These are phyloP conservation scores for Gastracanthus pulcherrimus DNA, from an alignment of 2,888 invertebrate genomes.

Conservation along the genomic window DNA sequence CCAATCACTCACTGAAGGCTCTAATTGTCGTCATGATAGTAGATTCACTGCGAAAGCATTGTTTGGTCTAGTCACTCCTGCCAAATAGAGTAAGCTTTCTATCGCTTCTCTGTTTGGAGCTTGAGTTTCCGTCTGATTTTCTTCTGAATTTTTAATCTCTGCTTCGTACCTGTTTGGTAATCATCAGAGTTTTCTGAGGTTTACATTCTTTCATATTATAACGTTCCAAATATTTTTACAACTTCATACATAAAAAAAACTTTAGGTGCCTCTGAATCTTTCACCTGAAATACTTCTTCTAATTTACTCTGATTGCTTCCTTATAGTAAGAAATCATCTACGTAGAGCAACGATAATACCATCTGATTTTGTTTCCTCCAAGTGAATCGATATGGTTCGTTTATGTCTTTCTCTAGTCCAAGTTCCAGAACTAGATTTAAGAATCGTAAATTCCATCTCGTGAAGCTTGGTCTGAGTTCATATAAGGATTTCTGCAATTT, in stretches of 20 bases:
- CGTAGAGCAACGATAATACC: conserved; percentile 57
- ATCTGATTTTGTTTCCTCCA: conserved; percentile 58
- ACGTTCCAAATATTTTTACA: conserved; percentile 52
- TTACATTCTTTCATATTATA: conserved; percentile 46
- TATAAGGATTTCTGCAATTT: conserved; percentile 51
- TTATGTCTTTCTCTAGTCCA: conserved; percentile 56
- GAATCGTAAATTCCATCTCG: conserved; percentile 55
- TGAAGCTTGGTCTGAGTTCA: conserved; percentile 56
- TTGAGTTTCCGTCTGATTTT: too few relatives aligned
- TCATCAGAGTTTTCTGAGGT: conserved; percentile 52
- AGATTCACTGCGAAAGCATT: too few relatives aligned
- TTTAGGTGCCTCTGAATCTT: conserved; percentile 59
- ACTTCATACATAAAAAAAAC: conserved; percentile 58
- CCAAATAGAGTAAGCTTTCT: too few relatives aligned
- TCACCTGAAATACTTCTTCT: conserved; percentile 59
- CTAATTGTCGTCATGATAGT: too few relatives aligned
- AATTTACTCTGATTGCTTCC: conserved; percentile 45
- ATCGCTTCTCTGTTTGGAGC: too few relatives aligned
- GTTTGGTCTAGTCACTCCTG: too few relatives aligned
- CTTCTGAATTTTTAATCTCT: conserved; percentile 3
- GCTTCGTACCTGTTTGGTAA: conserved; percentile 44
- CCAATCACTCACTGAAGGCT: too few relatives aligned
- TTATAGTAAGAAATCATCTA: conserved; percentile 59
- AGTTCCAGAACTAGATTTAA: conserved; percentile 53
- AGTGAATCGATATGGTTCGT: conserved; percentile 60